These are phyloP conservation scores for Emys orbicularis DNA, from an alignment of 2,797 vertebrate genomes.

Conservation along the genomic window DNA sequence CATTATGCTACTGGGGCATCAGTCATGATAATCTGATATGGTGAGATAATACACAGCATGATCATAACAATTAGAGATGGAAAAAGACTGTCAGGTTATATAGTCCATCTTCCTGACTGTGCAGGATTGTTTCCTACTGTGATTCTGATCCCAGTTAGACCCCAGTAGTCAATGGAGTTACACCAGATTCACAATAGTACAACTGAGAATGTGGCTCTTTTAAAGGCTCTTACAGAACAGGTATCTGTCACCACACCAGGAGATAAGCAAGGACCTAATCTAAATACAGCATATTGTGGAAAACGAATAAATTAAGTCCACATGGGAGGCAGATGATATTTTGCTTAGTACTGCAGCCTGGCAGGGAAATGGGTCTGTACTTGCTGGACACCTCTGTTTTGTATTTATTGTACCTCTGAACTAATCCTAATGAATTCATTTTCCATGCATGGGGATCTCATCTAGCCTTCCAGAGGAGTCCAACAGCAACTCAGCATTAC, in stretches of 20 bases:
- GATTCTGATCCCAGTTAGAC: not conserved
- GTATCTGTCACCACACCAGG: not conserved
- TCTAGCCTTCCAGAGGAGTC: not conserved
- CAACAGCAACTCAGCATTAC: constrained; percentile 24
- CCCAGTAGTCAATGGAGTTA: not conserved
- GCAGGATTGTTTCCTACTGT: not conserved
- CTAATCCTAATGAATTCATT: constrained; percentile 32
- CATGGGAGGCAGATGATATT: not conserved
- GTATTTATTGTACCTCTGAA: constrained; percentile 21
- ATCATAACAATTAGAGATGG: not conserved
- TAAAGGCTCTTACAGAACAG: not conserved
- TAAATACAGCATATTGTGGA: not conserved
- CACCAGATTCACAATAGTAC: not conserved
- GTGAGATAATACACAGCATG: not conserved
- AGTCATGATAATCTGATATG: not conserved
- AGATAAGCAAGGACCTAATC: constrained; percentile 8
- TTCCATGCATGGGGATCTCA: constrained; percentile 6
- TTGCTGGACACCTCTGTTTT: constrained; percentile 5
- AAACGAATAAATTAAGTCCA: constrained; percentile 1
- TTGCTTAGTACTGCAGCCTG: not conserved
- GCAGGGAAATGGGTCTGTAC: not conserved
- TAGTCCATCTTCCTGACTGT: not conserved
- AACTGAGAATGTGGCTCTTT: not conserved
- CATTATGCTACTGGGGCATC: not conserved
- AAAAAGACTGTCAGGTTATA: not conserved